These are phyloP conservation scores for Stichodactyla mertensii DNA, from an alignment of 64 coral and sea anemone genomes.

Conservation along the genomic window DNA sequence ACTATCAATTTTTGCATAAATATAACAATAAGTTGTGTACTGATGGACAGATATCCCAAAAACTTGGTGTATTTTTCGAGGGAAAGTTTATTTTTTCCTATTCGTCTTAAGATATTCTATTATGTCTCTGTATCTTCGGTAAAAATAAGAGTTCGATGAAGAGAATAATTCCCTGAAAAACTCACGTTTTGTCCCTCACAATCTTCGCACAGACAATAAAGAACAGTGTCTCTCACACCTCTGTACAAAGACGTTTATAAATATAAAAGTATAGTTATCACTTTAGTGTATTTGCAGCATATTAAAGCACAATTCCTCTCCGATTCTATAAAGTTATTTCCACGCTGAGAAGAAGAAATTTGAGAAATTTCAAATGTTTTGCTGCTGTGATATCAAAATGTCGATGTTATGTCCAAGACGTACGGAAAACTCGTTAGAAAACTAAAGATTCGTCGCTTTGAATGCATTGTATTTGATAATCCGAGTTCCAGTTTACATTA, in stretches of 20 bases:
- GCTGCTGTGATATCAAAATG: neutral
- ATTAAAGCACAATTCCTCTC: neutral
- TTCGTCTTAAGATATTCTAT: neutral
- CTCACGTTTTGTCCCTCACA: neutral
- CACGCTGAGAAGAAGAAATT: neutral
- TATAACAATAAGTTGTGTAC: neutral
- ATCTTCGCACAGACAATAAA: neutral
- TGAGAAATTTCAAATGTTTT: neutral
- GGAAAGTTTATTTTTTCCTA: neutral
- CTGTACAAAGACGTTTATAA: neutral
- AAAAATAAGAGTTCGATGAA: neutral
- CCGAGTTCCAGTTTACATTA: neutral
- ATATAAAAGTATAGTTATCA: neutral
- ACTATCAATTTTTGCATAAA: neutral
- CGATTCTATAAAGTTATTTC: conserved; percentile 4
- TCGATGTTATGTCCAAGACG: neutral
- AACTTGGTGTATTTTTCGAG: neutral
- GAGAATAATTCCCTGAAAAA: neutral
- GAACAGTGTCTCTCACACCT: neutral
- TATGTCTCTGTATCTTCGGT: neutral
- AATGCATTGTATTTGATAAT: neutral
- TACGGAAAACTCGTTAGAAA: neutral
- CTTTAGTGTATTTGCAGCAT: neutral
- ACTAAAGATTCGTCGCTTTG: neutral
- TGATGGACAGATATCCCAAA: no score